Percentiles rank a stretch among this genome's conserved stretches.
These are phyloP conservation scores for Montipora capitata DNA, from an alignment of 92 coral and sea anemone species.

Conservation along the genomic window DNA sequence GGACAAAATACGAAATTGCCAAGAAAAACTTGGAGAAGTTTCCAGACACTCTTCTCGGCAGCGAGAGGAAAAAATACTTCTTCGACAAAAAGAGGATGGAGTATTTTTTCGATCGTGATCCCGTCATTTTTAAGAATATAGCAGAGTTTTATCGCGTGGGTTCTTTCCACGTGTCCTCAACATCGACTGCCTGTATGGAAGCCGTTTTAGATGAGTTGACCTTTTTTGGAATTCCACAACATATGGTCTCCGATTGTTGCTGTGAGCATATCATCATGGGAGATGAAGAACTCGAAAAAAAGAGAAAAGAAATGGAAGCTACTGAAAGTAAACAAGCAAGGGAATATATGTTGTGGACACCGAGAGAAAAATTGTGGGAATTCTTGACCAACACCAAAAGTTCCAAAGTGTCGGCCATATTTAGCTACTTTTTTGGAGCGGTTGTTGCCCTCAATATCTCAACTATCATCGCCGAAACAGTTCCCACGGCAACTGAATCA, in stretches of 20 bases:
- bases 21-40: slow-evolving; percentile 79
- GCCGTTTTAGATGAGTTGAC: slow-evolving; percentile 82
- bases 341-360: slow-evolving; percentile 11
- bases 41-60: slow-evolving; percentile 94
- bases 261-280: slow-evolving; percentile 83
- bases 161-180: slow-evolving; percentile 77
- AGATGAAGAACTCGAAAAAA: slow-evolving; percentile 52
- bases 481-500: slow-evolving; percentile 42
- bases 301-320: slow-evolving; percentile 27
- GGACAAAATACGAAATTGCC: slow-evolving; percentile 87
- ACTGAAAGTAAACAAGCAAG: slow-evolving; percentile 6
- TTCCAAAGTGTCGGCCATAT: slow-evolving; percentile 72
- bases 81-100: slow-evolving; percentile 86
- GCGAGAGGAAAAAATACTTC: slow-evolving; percentile 75
- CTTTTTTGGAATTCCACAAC: slow-evolving; percentile 86
- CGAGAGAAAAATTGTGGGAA: slow-evolving; percentile 75
- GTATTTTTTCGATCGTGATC: slow-evolving; percentile 95
- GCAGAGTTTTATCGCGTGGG: slow-evolving; percentile 93
- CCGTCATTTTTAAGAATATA: slow-evolving; percentile 84
- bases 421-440: slow-evolving; percentile 78
- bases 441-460: slow-evolving; percentile 86
- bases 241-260: slow-evolving; percentile 82
- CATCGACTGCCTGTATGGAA: slow-evolving; percentile 86
- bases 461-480: slow-evolving; percentile 84
- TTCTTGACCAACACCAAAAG: slow-evolving; percentile 83